These are phyloP conservation scores for Thymelicus lineola DNA, from an alignment of 2,888 invertebrate genomes.

Conservation along the genomic window DNA sequence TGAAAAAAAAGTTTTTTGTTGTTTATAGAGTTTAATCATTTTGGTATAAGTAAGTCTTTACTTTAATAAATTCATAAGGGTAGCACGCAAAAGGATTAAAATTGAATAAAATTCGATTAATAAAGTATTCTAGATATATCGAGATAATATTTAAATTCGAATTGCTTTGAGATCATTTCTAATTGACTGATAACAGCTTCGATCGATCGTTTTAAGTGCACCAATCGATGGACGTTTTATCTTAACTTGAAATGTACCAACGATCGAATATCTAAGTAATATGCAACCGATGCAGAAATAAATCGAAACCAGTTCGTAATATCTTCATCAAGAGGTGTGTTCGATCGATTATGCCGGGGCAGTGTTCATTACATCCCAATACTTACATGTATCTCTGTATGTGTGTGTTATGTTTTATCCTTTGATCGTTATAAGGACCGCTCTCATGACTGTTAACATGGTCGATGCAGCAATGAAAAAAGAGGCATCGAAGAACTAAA, in stretches of 20 bases:
- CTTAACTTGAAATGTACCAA: constrained; percentile 35
- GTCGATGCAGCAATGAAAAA: constrained; percentile 8
- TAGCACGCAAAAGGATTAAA: not conserved
- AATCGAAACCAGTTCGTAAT: constrained; percentile 72
- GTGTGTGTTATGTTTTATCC: constrained; percentile 13
- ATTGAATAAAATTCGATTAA: constrained; percentile 5
- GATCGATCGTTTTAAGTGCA: constrained; percentile 35
- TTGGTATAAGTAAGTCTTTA: too few species aligned
- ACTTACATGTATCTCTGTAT: constrained; percentile 18
- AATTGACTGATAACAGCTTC: constrained; percentile 36
- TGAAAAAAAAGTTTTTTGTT: too few species aligned
- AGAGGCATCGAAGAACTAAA: not conserved
- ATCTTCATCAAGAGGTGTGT: constrained; percentile 82
- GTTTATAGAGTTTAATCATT: too few species aligned
- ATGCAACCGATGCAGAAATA: constrained; percentile 62
- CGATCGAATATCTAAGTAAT: constrained; percentile 42
- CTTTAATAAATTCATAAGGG: too few species aligned
- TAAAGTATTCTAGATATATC: constrained; percentile 3
- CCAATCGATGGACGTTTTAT: constrained; percentile 35
- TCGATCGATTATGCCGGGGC: constrained; percentile 75
- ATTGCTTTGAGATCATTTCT: constrained; percentile 31
- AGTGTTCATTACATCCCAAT: constrained; percentile 54
- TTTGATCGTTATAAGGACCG: constrained; percentile 36
- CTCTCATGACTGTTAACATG: constrained; percentile 26
- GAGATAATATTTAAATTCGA: constrained; percentile 28